These are phyloP conservation scores for Rhimphoctona megacephalus DNA, from an alignment of 2,888 invertebrate species.

Conservation along the genomic window DNA sequence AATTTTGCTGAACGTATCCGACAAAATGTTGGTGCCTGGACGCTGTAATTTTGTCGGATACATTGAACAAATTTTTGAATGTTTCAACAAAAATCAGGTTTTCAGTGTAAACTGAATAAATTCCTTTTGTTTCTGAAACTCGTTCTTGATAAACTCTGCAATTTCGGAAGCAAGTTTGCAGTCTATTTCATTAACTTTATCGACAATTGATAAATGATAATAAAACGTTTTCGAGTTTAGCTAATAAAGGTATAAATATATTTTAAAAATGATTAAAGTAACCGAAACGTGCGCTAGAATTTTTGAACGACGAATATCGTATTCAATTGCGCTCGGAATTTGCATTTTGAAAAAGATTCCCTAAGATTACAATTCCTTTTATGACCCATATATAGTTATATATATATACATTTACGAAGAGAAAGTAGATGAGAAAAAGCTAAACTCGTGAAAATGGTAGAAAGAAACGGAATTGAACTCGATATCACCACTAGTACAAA, in stretches of 20 bases:
- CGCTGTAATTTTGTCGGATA: too few species aligned
- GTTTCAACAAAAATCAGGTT: too few species aligned
- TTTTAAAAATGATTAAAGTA: not conserved
- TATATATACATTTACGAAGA: not conserved
- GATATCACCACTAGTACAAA: constrained; percentile 48
- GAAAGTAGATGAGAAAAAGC: constrained; percentile 22
- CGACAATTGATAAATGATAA: not conserved
- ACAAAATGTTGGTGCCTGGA: too few species aligned
- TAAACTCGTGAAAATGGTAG: constrained; percentile 32
- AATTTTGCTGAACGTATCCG: too few species aligned
- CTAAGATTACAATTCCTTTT: not conserved
- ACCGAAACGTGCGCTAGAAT: not conserved
- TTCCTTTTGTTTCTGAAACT: not conserved
- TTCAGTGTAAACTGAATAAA: too few species aligned
- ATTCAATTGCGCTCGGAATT: not conserved
- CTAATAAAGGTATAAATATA: not conserved
- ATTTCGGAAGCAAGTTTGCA: not conserved
- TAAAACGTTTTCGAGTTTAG: not conserved
- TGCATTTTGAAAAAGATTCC: not conserved
- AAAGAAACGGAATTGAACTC: constrained; percentile 54
- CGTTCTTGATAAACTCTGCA: too few species aligned
- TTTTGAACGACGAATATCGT: not conserved
- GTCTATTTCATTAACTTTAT: not conserved
- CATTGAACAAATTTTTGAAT: too few species aligned
- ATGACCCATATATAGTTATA: not conserved